Base-by-base conservation (phyloP, 2,888 invertebrate species). In the Listrodromus nycthemerus region DNA sequence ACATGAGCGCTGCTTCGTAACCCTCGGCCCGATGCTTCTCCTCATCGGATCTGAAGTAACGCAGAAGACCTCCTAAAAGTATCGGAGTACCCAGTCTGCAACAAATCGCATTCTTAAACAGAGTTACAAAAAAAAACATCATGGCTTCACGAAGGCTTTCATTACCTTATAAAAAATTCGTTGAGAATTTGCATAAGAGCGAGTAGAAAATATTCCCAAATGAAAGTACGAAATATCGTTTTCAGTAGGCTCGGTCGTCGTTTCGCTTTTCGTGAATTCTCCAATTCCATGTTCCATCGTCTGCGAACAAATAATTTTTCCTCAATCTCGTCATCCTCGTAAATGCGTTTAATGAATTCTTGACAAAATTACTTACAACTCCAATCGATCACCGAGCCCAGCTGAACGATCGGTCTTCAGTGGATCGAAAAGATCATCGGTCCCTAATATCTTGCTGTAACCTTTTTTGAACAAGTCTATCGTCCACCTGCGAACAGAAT, bases 391-490 rank as follows among this genome's bases (percentile, higher is more conserved):
- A 8, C 97, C 97, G n/a, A 96, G 94, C 41, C 90, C 65, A 89
- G 94, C 94, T 16, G 98, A 97, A 89, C 95, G 94, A 92, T 97
- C 98, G 30, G 94, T 94, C 52, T 94, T 94, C 69, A 96, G 94
- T 0, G 97, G 95, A 88, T 96, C 95, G 90, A 96, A 96, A 61
- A 98, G 94, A 93, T 98, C 98, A 33, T 95, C 94, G 63, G 96
- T 95, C 86, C 96, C 96, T 67, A 98, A 93, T 70, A 96, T 95
- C 89, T 97, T 96, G 79, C 94, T 95, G 89, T 96, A 95, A 0
- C 98, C 98, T 90, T 95, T 95, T 88, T 95, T 95, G 93, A 97
- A 97, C 89, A 97, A 94, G 5, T 96, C 96, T 90, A 97, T 94
- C 77, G 97, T 96, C 96, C 97, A 98, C 93, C 96, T 96, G 91